Percentiles rank a stretch among this genome's conserved stretches.
phyloP scores from a whole-genome alignment of 2,113 vertebrate genomes.

The Hippopotamus amphibius region DNA sequence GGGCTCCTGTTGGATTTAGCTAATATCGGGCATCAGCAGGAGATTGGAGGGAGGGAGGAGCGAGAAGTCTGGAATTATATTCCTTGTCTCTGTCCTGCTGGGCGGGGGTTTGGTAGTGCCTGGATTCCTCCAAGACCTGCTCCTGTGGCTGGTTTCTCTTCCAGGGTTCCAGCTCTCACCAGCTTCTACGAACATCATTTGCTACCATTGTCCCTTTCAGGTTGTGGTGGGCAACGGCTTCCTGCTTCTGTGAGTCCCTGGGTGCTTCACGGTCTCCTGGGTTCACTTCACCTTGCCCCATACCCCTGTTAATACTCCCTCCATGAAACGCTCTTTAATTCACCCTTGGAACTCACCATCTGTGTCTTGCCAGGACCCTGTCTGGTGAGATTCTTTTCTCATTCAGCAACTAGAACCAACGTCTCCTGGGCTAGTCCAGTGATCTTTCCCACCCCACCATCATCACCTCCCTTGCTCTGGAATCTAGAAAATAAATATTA shows the following conservation, averaged over 20 bases:
- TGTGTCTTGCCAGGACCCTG: background rate
- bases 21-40: background rate
- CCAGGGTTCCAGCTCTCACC: background rate
- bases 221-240: background rate
- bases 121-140: background rate
- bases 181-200: background rate
- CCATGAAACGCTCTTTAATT: background rate
- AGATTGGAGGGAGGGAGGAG: background rate
- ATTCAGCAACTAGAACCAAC: background rate
- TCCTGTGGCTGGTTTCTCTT: background rate
- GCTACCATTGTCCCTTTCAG: background rate
- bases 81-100: background rate
- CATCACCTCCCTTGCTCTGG: background rate
- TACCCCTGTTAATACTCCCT: background rate
- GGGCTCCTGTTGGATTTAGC: background rate
- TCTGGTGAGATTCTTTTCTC: background rate
- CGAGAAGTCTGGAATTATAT: background rate
- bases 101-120: background rate
- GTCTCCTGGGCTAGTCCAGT: background rate
- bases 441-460: background rate
- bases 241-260: background rate
- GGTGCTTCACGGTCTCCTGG: background rate
- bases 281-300: background rate
- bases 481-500: constrained; percentile 6
- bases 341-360: background rate